Percentiles rank a stretch among this genome's conserved stretches.
These are phyloP conservation scores for Diplolepis rosae DNA, from an alignment of 2,888 invertebrate species.

Conservation along the genomic window DNA sequence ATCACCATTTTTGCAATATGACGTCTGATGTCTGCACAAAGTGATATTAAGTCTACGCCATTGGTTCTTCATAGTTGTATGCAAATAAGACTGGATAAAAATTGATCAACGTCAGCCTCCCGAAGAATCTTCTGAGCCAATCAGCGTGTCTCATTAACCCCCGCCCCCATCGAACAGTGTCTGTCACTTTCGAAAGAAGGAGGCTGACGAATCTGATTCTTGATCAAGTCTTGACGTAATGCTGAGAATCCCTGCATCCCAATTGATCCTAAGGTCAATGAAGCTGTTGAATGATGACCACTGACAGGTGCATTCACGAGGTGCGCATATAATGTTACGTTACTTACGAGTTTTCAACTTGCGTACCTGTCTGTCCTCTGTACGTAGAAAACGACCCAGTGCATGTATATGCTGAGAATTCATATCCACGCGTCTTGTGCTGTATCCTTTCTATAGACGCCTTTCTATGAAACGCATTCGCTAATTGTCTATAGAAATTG, in stretches of 20 bases:
- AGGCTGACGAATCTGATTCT: constrained; percentile 5
- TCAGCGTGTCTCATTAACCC: constrained; percentile 65
- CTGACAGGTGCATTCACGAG: constrained; percentile 65
- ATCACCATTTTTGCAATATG: constrained; percentile 29
- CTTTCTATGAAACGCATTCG: constrained; percentile 8
- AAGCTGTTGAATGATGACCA: constrained; percentile 68
- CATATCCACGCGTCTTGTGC: neutral
- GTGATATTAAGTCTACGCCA: constrained; percentile 47
- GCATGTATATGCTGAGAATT: neutral
- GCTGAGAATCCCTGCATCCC: constrained; percentile 65
- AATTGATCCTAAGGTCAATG: constrained; percentile 67
- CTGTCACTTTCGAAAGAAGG: constrained; percentile 50
- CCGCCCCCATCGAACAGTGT: constrained; percentile 59
- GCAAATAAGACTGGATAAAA: constrained; percentile 62
- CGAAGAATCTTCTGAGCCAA: constrained; percentile 62
- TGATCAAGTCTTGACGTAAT: neutral
- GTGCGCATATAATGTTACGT: constrained; percentile 55
- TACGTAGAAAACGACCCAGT: constrained; percentile 40
- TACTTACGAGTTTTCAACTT: constrained; percentile 51
- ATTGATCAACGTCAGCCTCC: constrained; percentile 63
- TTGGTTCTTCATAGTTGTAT: constrained; percentile 56
- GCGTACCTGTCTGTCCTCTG: constrained; percentile 28
- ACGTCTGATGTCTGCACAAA: constrained; percentile 40
- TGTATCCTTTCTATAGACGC: neutral
- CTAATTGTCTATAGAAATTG: constrained; percentile 55